These are phyloP conservation scores for Ennomos erosarius DNA, from an alignment of 2,888 invertebrate species.

Conservation along the genomic window DNA sequence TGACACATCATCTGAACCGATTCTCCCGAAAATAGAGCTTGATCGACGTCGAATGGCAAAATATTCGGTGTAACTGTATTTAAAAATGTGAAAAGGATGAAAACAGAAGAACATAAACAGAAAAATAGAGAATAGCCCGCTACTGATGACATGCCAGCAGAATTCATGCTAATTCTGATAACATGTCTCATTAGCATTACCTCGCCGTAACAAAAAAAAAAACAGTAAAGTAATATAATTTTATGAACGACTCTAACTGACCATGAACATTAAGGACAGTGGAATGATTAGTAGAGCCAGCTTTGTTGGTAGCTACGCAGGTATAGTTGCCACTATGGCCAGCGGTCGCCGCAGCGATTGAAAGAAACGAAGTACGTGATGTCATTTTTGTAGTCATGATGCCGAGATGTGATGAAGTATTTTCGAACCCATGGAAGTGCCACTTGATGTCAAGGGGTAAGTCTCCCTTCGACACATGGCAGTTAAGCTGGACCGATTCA, in stretches of 20 bases:
- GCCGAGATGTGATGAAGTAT: slow-evolving; percentile 84
- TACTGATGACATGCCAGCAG: slow-evolving; percentile 60
- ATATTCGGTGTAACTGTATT: slow-evolving; percentile 84
- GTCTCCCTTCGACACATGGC: slow-evolving; percentile 90
- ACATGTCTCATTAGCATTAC: slow-evolving; percentile 60
- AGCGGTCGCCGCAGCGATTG: slow-evolving; percentile 88
- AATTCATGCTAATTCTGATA: slow-evolving; percentile 74
- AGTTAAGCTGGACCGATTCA: slow-evolving; percentile 88
- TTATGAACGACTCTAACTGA: slow-evolving; percentile 70
- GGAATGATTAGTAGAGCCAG: slow-evolving; percentile 88
- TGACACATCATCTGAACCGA: slow-evolving; percentile 87
- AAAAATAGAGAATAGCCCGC: slow-evolving; percentile 53
- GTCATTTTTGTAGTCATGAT: slow-evolving; percentile 87
- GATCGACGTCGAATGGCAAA: slow-evolving; percentile 87
- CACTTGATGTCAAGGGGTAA: slow-evolving; percentile 90
- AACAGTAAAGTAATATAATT: slow-evolving; percentile 36
- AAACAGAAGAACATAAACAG: slow-evolving; percentile 47
- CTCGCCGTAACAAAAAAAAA: slow-evolving; percentile 49
- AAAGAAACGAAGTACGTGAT: slow-evolving; percentile 88
- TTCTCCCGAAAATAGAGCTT: slow-evolving; percentile 86
- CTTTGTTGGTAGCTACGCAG: slow-evolving; percentile 90
- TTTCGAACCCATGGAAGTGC: slow-evolving; percentile 89
- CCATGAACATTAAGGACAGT: slow-evolving; percentile 86
- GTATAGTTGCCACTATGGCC: slow-evolving; percentile 91
- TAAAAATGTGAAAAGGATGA: slow-evolving; percentile 47